phyloP scores from a whole-genome alignment of 2,113 vertebrate genomes.

The Xenopus borealis region DNA sequence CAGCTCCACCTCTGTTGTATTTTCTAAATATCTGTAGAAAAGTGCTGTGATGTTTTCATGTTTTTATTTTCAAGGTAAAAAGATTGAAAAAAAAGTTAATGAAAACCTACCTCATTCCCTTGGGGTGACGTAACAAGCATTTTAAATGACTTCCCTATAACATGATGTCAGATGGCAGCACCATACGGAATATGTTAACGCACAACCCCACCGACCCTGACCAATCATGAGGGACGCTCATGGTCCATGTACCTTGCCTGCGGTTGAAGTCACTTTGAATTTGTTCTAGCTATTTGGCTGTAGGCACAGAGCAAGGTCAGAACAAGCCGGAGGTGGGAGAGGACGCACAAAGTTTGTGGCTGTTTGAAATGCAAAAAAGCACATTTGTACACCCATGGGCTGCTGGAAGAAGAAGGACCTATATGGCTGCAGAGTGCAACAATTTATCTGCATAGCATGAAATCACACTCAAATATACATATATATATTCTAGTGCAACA shows the following conservation, averaged over 20 bases:
- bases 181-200: slow-evolving; percentile 9
- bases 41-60: too few relatives aligned
- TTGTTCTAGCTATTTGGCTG: slow-evolving; percentile 25
- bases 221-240: slow-evolving; percentile 6
- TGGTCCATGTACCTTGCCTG: slow-evolving; percentile 24
- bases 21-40: too few relatives aligned
- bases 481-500: too few relatives aligned
- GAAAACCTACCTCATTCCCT: too few relatives aligned
- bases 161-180: background rate
- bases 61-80: too few relatives aligned
- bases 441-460: too few relatives aligned
- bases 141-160: slow-evolving; percentile 5
- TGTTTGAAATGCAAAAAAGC: too few relatives aligned
- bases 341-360: background rate
- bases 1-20: too few relatives aligned
- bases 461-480: too few relatives aligned
- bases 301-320: slow-evolving; percentile 17
- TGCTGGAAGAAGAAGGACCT: background rate
- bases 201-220: background rate
- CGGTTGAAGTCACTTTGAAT: slow-evolving; percentile 23
- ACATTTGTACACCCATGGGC: background rate
- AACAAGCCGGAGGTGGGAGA: background rate
- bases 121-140: background rate
- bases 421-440: background rate
- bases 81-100: too few relatives aligned